phyloP scores from a whole-genome alignment of 23 tunicate species.

The Halocynthia roretzi region DNA sequence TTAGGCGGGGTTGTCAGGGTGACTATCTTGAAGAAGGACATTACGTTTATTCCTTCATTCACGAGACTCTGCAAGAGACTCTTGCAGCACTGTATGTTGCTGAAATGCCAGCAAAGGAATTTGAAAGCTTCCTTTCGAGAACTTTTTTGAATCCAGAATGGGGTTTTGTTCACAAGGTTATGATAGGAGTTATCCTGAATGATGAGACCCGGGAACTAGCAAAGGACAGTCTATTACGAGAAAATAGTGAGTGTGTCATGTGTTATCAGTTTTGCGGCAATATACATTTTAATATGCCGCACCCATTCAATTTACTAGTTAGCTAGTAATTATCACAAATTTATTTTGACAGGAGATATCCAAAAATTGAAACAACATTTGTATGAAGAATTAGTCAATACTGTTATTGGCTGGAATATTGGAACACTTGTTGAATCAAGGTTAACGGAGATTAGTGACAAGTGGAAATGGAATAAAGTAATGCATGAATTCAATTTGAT shows the following conservation, averaged over 20 bases:
- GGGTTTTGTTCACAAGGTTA: conserved; percentile 1
- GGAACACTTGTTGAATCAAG: background rate
- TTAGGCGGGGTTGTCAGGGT: background rate
- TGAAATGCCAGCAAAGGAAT: background rate
- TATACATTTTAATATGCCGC: background rate
- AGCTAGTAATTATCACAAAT: background rate
- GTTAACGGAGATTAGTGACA: too few species aligned
- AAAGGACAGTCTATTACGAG: background rate
- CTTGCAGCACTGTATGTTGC: conserved; percentile 4
- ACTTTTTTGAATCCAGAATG: background rate
- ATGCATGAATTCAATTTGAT: too few species aligned
- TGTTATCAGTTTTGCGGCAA: background rate
- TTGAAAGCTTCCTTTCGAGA: background rate
- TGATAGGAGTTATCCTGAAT: background rate
- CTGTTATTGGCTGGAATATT: background rate
- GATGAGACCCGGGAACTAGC: background rate
- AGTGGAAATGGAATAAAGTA: background rate
- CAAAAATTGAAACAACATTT: background rate
- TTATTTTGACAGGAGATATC: background rate
- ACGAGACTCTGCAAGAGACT: background rate
- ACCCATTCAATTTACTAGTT: background rate
- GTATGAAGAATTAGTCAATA: background rate
- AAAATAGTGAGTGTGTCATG: background rate
- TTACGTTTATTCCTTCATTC: background rate
- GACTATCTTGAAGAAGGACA: background rate